Evolutionary conservation across 2,888 invertebrate species (phyloP), one percentile per base, ranked within the genome.

Genomic region (Elgonia sp.): DNA sequence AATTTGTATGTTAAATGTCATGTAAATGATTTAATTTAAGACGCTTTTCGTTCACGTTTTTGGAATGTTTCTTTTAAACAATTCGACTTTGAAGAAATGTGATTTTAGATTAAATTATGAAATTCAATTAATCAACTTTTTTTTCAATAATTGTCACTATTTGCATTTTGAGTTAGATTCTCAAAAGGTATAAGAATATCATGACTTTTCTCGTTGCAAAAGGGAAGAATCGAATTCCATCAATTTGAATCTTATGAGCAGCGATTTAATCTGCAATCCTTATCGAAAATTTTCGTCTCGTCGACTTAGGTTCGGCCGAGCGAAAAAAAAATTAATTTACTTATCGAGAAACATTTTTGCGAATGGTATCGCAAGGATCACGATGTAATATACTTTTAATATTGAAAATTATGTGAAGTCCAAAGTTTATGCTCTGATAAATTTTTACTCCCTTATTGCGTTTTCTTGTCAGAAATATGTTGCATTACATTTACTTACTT

Each of bases 321-420:
- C 29, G 55, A 70, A 70, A 46, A 67, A 29, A 29, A 62, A 62
- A 60, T 62, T 62, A 63, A 80, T 81, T 72, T 46, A 72, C 55
- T 80, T 69, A 60, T 57, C 46, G 20, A 21, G 53, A 55, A 63
- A 53, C 50, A 63, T 81, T 81, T 79, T 57, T 63, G 29, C 60
- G 42, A 53, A 63, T 53, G 29, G 20, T 63, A 18, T 53, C 8
- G 18, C 29, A 40, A 4, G 40, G 63, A 63, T 72, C 63, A 18
- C 21, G 39, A 20, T 18, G 50, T 62, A 62, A 62, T 62, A 50
- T 57, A 70, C 46, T 69, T 57, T 80, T 60, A 80, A 69, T 69
- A 69, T 80, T 20, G 29, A 50, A 14, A 76, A 76, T 76, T 73
- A 18, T 21, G 42, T 42, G 8, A 20, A 57, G 20, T 57, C 55